A percentile compares a stretch with the other conserved stretches of the same genome.
Evolutionary conservation across 2,113 vertebrate genomes (phyloP).

Genomic region (Acanthisitta chloris): DNA sequence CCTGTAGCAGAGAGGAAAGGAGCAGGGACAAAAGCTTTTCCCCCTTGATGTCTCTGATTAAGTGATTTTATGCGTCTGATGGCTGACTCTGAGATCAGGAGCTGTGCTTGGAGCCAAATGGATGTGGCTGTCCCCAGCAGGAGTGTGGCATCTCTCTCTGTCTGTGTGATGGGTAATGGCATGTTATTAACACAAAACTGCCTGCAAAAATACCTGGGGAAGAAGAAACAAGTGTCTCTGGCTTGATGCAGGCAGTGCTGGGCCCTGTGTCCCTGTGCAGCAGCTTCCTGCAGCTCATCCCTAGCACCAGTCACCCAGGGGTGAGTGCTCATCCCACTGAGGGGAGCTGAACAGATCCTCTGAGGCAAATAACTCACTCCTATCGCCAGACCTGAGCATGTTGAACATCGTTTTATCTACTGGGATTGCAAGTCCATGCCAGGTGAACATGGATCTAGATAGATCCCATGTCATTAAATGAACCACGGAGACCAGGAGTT

Average conservation of each 20-base stretch:
- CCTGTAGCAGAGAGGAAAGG: background rate
- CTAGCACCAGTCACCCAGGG: background rate
- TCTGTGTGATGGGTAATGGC: background rate
- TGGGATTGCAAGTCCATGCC: background rate
- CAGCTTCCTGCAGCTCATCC: background rate
- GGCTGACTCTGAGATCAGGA: rapidly evolving
- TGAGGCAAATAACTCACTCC: background rate
- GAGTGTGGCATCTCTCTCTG: background rate
- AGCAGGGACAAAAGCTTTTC: background rate
- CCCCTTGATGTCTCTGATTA: background rate
- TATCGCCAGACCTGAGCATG: rapidly evolving
- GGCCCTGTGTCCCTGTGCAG: background rate
- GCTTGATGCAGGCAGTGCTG: background rate
- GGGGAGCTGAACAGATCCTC: background rate
- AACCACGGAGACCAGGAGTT: rapidly evolving
- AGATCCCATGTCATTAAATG: background rate
- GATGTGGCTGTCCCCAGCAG: background rate
- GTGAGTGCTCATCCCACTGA: background rate
- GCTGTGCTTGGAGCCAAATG: background rate
- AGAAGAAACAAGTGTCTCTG: rapidly evolving
- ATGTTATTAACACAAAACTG: background rate
- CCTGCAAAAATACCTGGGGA: background rate
- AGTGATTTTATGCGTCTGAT: background rate
- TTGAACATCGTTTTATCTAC: background rate
- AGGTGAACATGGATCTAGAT: background rate